Evolutionary conservation across 2,888 invertebrate genomes (phyloP).

Genomic region (Erynnis tages): DNA sequence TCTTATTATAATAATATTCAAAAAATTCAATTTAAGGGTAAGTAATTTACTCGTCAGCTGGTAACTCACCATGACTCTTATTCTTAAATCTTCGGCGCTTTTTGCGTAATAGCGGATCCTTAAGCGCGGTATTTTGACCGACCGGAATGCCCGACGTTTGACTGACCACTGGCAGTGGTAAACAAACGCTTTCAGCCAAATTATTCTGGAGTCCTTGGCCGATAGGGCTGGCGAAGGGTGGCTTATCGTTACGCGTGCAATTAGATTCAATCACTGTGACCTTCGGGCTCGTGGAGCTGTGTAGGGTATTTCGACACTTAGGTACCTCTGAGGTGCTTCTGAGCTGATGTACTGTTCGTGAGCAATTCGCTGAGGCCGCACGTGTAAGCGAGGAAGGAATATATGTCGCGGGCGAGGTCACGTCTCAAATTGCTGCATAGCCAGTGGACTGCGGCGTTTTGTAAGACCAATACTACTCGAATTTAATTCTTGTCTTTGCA

Average conservation of each 20-base stretch:
- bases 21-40: no score
- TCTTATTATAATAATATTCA: no score
- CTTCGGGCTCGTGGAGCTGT: constrained; percentile 14
- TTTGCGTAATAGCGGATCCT: constrained; percentile 63
- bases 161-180: constrained; percentile 62
- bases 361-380: constrained; percentile 38
- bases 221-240: constrained; percentile 68
- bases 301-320: constrained; percentile 3
- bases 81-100: constrained; percentile 64
- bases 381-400: constrained; percentile 48
- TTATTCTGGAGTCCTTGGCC: constrained; percentile 68
- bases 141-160: constrained; percentile 49
- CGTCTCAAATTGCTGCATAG: constrained; percentile 75
- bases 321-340: constrained; percentile 13
- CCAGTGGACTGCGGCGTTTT: constrained; percentile 74
- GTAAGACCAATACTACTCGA: constrained; percentile 58
- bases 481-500: constrained; percentile 13
- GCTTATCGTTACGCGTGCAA: constrained; percentile 67
- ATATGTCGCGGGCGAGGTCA: constrained; percentile 65
- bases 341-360: constrained; percentile 15
- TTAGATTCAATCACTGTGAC: constrained; percentile 46
- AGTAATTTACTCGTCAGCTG: not conserved
- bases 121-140: constrained; percentile 63
- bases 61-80: constrained; percentile 66
- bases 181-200: constrained; percentile 53